Evolutionary conservation across 1,140 invertebrate genomes (phyloP).

Genomic region (Dreissena rostriformis): DNA sequence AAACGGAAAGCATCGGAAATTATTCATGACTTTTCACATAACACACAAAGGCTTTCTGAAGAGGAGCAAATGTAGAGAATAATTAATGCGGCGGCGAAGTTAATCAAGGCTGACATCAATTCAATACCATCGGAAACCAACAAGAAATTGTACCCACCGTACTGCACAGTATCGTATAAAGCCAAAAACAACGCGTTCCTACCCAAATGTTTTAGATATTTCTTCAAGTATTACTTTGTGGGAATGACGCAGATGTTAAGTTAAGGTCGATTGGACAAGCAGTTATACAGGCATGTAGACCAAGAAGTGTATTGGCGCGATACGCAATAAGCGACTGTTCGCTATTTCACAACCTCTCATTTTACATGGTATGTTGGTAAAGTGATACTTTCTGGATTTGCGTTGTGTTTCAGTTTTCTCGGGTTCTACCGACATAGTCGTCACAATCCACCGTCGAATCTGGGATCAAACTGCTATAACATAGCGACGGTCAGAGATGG

Average conservation of each 20-base stretch:
- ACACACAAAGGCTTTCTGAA: not conserved
- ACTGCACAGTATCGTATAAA: not conserved
- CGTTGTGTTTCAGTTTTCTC: too few relatives aligned
- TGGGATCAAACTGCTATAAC: too few relatives aligned
- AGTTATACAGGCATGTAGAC: conserved; percentile 28
- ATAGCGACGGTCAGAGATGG: too few relatives aligned
- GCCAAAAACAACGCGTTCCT: not conserved
- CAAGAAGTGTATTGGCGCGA: conserved; percentile 57
- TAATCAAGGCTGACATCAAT: conserved; percentile 47
- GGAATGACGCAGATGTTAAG: conserved; percentile 29
- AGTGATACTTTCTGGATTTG: too few relatives aligned
- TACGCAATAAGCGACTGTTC: too few relatives aligned
- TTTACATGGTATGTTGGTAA: too few relatives aligned
- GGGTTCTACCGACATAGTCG: too few relatives aligned
- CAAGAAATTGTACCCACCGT: conserved; percentile 20
- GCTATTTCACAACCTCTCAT: too few relatives aligned
- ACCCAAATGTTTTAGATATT: conserved; percentile 25
- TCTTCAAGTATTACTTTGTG: conserved; percentile 10
- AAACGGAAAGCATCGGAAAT: conserved; percentile 30
- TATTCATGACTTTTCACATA: conserved; percentile 40
- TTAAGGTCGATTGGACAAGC: conserved; percentile 36
- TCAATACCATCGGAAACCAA: not conserved
- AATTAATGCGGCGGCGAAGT: conserved; percentile 43
- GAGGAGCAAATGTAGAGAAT: conserved; percentile 18
- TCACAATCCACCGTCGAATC: too few relatives aligned